Base-by-base conservation (phyloP, 2,888 invertebrate genomes). In the Hoplodrina ambigua region DNA sequence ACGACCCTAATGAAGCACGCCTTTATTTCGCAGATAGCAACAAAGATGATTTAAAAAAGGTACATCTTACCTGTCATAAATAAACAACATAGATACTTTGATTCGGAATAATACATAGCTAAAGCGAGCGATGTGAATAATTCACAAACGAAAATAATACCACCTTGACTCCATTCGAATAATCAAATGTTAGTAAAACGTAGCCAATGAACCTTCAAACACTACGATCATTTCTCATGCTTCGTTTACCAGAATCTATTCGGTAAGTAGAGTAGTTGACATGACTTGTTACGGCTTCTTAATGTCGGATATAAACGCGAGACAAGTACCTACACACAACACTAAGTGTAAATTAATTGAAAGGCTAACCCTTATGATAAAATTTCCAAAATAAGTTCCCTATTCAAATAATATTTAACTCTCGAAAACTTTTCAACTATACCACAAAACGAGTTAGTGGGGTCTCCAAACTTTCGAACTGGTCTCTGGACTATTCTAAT, bases 401-500 rank as follows among this genome's bases (percentile, higher is more conserved):
- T 62, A 65, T 65, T 68, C 20, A 75, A 69, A 72, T 62, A 66
- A 55, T 30, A 73, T 78, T 50, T 13, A 52, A 67, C 57, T 65
- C 65, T 80, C 53, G 60, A 53, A 57, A 73, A 74, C 49, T 65
- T 53, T 61, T 59, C n/a, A 54, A 73, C 50, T 46, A 50, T 33
- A 50, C 56, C 50, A 49, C 60, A 67, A 69, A 78, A 74, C 75
- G 20, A 74, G 66, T 72, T 62, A 59, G 61, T 62, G 33, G 69
- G 69, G 63, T 62, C 62, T 61, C 30, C 25, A 61, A 73, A 78
- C 76, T 85, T 75, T 75, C 69, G 8, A 76, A 88, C 89, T 85
- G 86, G 88, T 89, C 58, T 70, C 52, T 80, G 69, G 71, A 73
- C 78, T 81, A 79, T 84, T 84, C 81, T 82, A 83, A 83, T 86